A percentile compares a stretch with the other conserved stretches of the same genome.
These are phyloP conservation scores for Cherax destructor DNA, from an alignment of 1,140 invertebrate genomes.

Conservation along the genomic window DNA sequence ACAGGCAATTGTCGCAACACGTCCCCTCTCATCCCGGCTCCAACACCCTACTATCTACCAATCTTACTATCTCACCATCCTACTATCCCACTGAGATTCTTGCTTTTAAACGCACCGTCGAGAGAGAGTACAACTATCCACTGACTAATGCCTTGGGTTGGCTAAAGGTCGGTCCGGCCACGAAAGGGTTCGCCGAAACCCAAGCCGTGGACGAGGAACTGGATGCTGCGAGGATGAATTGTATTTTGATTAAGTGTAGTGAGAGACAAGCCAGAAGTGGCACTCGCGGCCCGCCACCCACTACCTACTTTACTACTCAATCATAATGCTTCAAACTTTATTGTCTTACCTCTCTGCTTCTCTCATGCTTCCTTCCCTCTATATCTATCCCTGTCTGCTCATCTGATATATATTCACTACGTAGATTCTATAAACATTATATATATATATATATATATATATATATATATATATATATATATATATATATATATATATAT, in stretches of 20 bases:
- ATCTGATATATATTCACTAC: too few relatives aligned
- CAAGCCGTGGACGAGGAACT: not conserved
- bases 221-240: constrained; percentile 53
- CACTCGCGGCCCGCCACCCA: not conserved
- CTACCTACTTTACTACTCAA: constrained; percentile 33
- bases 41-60: not conserved
- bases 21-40: not conserved
- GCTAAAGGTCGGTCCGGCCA: not conserved
- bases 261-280: constrained; percentile 54
- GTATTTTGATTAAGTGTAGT: constrained; percentile 64
- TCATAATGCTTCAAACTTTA: constrained; percentile 39
- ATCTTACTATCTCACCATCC: too few relatives aligned
- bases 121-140: too few relatives aligned
- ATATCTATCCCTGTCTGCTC: too few relatives aligned
- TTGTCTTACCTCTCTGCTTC: too few relatives aligned
- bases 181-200: constrained; percentile 3
- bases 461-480: too few relatives aligned
- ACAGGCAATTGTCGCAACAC: constrained; percentile 45
- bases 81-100: not conserved
- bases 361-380: too few relatives aligned
- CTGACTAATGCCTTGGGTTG: not conserved
- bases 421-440: too few relatives aligned
- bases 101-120: too few relatives aligned
- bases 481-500: too few relatives aligned
- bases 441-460: too few relatives aligned